Conservation (phyloP, 2,888 invertebrate species). For the Hypomecis atomaria region DNA sequence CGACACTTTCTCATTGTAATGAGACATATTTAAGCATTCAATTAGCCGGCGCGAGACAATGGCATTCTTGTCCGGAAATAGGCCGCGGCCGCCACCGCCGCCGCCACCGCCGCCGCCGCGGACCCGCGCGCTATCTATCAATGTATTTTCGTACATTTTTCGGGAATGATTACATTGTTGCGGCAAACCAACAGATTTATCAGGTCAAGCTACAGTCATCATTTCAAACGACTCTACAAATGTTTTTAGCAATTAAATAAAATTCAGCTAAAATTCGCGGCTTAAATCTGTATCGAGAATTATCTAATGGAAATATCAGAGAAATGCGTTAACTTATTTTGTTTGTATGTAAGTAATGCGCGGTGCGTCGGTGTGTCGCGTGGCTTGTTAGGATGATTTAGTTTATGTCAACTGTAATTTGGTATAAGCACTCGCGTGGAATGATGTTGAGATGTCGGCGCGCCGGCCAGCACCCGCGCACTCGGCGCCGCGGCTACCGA, state of each 20-base stretch:
- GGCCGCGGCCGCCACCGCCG: slow-evolving; percentile 20
- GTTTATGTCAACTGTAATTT: neutral
- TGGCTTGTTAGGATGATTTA: neutral
- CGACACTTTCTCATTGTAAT: slow-evolving; percentile 30
- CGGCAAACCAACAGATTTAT: slow-evolving; percentile 36
- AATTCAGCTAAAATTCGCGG: no score
- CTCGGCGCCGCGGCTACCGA: slow-evolving; percentile 16
- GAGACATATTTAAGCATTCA: slow-evolving; percentile 37
- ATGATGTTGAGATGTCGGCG: slow-evolving; percentile 23
- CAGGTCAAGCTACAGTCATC: slow-evolving; percentile 18
- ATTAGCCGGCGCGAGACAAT: slow-evolving; percentile 40
- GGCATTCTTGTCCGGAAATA: slow-evolving; percentile 42
- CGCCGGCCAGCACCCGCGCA: neutral
- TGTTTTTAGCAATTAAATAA: neutral
- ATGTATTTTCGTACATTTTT: slow-evolving; percentile 34
- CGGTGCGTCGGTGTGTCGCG: slow-evolving; percentile 11
- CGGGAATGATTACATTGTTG: slow-evolving; percentile 37
- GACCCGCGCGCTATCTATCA: slow-evolving; percentile 15
- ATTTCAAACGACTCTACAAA: slow-evolving; percentile 11
- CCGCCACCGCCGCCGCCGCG: slow-evolving; percentile 7
- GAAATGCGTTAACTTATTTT: no score
- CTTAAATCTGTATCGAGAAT: no score
- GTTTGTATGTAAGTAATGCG: no score
- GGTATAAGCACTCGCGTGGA: slow-evolving; percentile 11
- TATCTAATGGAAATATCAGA: no score